Evolutionary conservation across 2,113 vertebrate species (phyloP), one percentile per base, ranked within the genome.

Genomic region (Tachuris rubrigastra): DNA sequence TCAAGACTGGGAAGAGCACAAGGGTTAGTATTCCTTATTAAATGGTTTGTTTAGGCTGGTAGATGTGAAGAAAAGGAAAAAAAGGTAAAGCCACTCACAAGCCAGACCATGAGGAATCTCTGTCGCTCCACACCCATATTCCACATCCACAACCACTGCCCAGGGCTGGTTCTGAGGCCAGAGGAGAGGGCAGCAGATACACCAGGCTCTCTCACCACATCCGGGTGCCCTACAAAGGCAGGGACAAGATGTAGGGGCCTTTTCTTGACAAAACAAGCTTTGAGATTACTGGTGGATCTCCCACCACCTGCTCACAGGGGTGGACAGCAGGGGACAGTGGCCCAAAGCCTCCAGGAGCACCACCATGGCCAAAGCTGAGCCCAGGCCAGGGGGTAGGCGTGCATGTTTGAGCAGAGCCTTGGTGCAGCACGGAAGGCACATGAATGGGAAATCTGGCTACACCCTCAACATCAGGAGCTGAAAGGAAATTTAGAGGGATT

Each of bases 351-450:
- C 22, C 28, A 9, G 33, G 66, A 79, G 16, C 25, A 41, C 41
- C 44, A 25, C 37, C 16, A 20, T 85, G 35, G 23, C 56, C 88
- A 50, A 65, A 60, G 19, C 31, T 47, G 75, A 69, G 21, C 46
- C 79, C 44, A 60, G 50, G 41, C 31, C 59, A 71, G 17, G n/a
- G 24, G 42, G 3, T 65, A 23, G 17, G 17, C 0, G 0, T 59
- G 27, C 13, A 10, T 23, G 20, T 37, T 58, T 69, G 42, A 46
- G 44, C 33, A 74, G 31, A 68, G 39, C 31, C 60, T 79, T 84
- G 66, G 23, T 49, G 55, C n/a, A 30, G 42, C 28, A 67, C 41
- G 41, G 39, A 60, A 49, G 52, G n/a, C 30, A 47, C n/a, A 23
- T 41, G 24, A 62, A 56, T 8, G 1, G 25, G 55, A 14, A 84